Evolutionary conservation across 2,888 invertebrate species (phyloP).

Genomic region (Thelaira solivaga): DNA sequence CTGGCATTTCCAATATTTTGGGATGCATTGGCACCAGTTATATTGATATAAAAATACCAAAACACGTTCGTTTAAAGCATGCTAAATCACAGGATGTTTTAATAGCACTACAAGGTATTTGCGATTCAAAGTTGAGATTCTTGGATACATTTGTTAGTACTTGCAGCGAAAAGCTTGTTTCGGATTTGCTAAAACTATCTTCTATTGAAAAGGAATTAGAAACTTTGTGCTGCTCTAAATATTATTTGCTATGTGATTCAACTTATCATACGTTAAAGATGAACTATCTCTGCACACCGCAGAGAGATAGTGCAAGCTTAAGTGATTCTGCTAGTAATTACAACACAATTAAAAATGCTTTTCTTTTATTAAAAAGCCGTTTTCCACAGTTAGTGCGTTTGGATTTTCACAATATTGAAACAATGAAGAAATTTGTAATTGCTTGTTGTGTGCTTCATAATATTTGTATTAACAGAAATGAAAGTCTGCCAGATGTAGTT

Average conservation of each 20-base stretch:
- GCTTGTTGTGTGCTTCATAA: slow-evolving; percentile 67
- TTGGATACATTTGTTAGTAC: slow-evolving; percentile 67
- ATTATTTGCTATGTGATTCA: slow-evolving; percentile 46
- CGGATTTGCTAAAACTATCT: slow-evolving; percentile 65
- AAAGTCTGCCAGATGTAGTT: slow-evolving; percentile 13
- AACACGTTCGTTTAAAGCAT: slow-evolving; percentile 67
- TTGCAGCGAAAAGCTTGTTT: slow-evolving; percentile 68
- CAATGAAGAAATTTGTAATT: slow-evolving; percentile 65
- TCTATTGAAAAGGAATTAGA: slow-evolving; percentile 46
- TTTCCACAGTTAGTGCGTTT: slow-evolving; percentile 59
- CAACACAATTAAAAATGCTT: slow-evolving; percentile 70
- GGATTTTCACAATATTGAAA: slow-evolving; percentile 44
- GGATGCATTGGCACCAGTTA: slow-evolving; percentile 50
- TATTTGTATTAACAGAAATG: slow-evolving; percentile 63
- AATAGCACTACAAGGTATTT: slow-evolving; percentile 69
- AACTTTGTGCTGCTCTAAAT: slow-evolving; percentile 53
- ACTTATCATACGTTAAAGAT: slow-evolving; percentile 46
- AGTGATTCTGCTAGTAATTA: slow-evolving; percentile 63
- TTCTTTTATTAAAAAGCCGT: slow-evolving; percentile 66
- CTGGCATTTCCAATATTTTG: slow-evolving; percentile 45
- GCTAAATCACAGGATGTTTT: slow-evolving; percentile 64
- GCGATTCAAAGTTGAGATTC: slow-evolving; percentile 65
- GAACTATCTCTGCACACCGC: slow-evolving; percentile 64
- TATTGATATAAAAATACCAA: slow-evolving; percentile 58
- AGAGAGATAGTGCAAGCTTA: slow-evolving; percentile 66